Evolutionary conservation across 2,797 vertebrate species (phyloP).

Genomic region (Acipenser oxyrinchus): DNA sequence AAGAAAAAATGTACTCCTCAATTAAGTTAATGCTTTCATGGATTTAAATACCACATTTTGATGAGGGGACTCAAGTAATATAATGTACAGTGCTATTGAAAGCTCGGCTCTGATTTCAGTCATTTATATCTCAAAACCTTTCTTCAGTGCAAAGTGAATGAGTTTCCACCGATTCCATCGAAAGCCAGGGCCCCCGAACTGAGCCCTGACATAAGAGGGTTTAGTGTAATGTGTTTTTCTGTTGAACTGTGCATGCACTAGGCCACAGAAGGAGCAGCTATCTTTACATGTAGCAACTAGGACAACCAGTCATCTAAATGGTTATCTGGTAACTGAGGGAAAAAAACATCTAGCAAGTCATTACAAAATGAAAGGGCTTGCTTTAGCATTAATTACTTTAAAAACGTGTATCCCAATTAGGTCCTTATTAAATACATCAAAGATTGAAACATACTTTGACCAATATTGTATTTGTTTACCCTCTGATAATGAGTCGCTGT

Average conservation of each 20-base stretch:
- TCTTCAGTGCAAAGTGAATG: constrained; percentile 26
- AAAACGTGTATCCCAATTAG: constrained; percentile 30
- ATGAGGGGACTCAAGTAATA: constrained; percentile 36
- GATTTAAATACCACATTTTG: constrained; percentile 28
- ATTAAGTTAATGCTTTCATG: constrained; percentile 36
- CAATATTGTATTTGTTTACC: constrained; percentile 49
- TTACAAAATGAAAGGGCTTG: constrained; percentile 23
- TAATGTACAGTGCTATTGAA: constrained; percentile 31
- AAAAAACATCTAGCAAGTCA: constrained; percentile 23
- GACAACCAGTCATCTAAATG: neutral
- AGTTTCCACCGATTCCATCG: constrained; percentile 39
- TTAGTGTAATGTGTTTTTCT: constrained; percentile 27
- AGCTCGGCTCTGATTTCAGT: constrained; percentile 27
- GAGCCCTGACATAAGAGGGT: constrained; percentile 13
- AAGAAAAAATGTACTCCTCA: constrained; percentile 26
- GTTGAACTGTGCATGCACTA: neutral
- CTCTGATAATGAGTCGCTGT: constrained; percentile 49
- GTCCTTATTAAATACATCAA: constrained; percentile 37
- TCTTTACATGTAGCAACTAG: too few species aligned
- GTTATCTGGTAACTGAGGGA: constrained; percentile 21
- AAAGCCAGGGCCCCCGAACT: constrained; percentile 13
- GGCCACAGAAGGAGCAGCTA: too few species aligned
- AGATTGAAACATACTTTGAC: constrained; percentile 22
- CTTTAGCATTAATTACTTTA: constrained; percentile 32
- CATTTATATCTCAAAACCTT: constrained; percentile 30